Evolutionary conservation across 2,113 vertebrate species (phyloP).

Genomic region (Chloroceryle aenea): DNA sequence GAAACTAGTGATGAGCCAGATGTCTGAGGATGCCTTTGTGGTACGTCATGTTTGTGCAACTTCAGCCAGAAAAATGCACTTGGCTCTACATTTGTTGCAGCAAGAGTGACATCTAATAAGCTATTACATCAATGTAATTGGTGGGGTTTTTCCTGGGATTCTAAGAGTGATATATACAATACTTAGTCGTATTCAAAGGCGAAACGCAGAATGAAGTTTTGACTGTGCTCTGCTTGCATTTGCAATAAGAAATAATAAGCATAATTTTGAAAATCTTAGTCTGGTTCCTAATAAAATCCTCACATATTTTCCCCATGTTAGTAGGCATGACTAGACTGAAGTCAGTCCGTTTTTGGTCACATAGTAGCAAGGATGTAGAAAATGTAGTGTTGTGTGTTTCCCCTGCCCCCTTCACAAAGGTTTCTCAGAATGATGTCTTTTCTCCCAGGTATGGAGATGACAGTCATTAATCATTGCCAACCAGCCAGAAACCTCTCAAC

Average conservation of each 20-base stretch:
- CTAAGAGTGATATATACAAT: background rate
- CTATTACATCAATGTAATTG: background rate
- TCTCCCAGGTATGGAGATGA: background rate
- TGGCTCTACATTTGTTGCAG: slow-evolving; percentile 44
- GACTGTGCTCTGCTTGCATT: background rate
- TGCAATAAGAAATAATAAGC: slow-evolving; percentile 14
- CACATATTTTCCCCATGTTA: background rate
- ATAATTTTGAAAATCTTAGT: background rate
- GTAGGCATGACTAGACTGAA: background rate
- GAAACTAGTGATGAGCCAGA: slow-evolving; percentile 4
- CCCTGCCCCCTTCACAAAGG: background rate
- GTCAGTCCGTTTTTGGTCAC: background rate
- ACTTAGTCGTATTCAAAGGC: background rate
- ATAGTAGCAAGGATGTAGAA: background rate
- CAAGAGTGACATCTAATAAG: slow-evolving; percentile 20
- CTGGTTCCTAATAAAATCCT: slow-evolving; percentile 33
- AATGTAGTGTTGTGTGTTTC: background rate
- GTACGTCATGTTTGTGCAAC: background rate
- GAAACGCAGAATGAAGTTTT: background rate
- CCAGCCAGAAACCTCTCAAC: background rate
- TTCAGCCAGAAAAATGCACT: slow-evolving; percentile 53
- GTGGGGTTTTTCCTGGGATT: background rate
- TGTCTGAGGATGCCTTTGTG: slow-evolving; percentile 39
- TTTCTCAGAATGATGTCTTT: background rate
- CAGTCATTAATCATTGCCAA: background rate